phyloP scores from a whole-genome alignment of 2,797 vertebrate genomes.

The Apogon talboti region DNA sequence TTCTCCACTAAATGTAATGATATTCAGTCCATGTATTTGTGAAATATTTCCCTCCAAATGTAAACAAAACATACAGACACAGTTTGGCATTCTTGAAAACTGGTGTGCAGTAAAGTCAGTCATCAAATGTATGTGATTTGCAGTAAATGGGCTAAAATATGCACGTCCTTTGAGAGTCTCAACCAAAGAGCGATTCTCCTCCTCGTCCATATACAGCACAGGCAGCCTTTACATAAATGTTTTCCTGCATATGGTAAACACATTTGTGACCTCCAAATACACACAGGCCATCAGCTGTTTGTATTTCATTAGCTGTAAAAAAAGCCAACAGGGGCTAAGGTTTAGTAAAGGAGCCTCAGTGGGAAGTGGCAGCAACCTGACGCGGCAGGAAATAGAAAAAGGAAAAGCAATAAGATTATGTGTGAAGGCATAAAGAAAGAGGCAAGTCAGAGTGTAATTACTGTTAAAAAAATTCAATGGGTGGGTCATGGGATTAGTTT shows the following conservation, averaged over 20 bases:
- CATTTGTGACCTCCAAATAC: slow-evolving; percentile 51
- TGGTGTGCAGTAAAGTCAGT: background rate
- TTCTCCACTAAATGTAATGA: no score
- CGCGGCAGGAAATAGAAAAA: slow-evolving; percentile 59
- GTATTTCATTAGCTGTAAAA: slow-evolving; percentile 71
- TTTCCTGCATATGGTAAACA: slow-evolving; percentile 50
- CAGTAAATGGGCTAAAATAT: slow-evolving; percentile 47
- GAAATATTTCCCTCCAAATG: slow-evolving; percentile 4
- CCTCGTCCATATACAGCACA: slow-evolving; percentile 34
- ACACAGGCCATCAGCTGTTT: slow-evolving; percentile 66
- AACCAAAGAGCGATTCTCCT: slow-evolving; percentile 32
- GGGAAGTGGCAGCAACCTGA: slow-evolving; percentile 65
- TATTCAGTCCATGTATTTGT: background rate
- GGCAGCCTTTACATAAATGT: slow-evolving; percentile 56
- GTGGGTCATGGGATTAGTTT: slow-evolving; percentile 2
- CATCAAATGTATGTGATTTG: slow-evolving; percentile 24
- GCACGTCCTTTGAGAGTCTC: slow-evolving; percentile 33
- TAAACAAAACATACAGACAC: background rate
- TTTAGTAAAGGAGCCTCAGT: slow-evolving; percentile 43
- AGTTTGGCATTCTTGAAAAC: slow-evolving; percentile 3
- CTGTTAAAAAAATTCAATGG: slow-evolving; percentile 20
- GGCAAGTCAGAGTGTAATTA: slow-evolving; percentile 42
- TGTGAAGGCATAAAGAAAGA: slow-evolving; percentile 56
- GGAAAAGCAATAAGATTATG: slow-evolving; percentile 61
- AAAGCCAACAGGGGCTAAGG: slow-evolving; percentile 40